Evolutionary conservation across 2,888 invertebrate genomes (phyloP), one percentile per base, ranked within the genome.

Genomic region (Polietes domitor): DNA sequence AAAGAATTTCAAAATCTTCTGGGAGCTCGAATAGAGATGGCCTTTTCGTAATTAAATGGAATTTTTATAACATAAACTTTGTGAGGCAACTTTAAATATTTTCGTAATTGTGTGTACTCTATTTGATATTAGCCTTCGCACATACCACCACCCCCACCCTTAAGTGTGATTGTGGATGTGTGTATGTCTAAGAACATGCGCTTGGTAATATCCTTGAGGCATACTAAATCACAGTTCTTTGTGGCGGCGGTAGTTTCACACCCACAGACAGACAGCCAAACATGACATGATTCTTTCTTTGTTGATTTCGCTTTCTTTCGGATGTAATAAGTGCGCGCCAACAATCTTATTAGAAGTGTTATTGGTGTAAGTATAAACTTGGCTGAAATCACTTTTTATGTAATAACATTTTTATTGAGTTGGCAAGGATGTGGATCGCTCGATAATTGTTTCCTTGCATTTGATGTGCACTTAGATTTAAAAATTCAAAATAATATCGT

Each of bases 241-340:
- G 24, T 43, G 72, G 41, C 9, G 61, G 80, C 7, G 19, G 65
- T n/a, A n/a, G 2, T 47, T 47, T 15, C n/a, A 47, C 15, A 47
- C n/a, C 15, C 0, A 65, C 65, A 58, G 10, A 3, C 58, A 58
- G 4, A 4, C 26, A 15, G 58, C 10, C 26, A 58, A 58, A 58
- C 58, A 26, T 26, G 55, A 58, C 58, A 26, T 26, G 55, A 58
- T 70, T 70, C 24, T 68, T 32, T 72, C 19, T 61, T 73, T 76
- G 72, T 12, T 53, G 53, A 21, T 50, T 50, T 55, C 63, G 53
- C 70, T 80, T 80, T 80, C 77, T 80, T 80, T 77, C 83, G 80
- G 80, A 80, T 83, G 83, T 77, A 83, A 83, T 83, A 83, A 80
- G 74, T 83, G 68, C 80, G 71, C 74, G 83, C 70, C 58, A 83